phyloP scores from a whole-genome alignment of 37 sponge, comb jelly and placozoan species.

The Dysidea cf. avara region DNA sequence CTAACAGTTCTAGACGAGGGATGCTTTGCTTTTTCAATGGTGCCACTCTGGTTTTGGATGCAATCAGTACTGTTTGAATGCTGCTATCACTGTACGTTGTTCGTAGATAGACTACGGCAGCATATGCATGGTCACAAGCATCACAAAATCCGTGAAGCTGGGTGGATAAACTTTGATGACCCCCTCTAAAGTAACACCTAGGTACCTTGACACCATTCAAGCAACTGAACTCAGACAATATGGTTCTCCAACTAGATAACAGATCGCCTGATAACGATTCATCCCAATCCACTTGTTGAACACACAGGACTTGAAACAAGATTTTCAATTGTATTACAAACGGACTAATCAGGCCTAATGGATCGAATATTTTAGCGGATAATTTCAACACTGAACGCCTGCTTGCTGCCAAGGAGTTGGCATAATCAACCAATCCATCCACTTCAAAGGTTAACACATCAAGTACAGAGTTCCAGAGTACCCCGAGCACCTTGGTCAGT shows the following conservation, averaged over 20 bases:
- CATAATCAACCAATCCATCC: no score
- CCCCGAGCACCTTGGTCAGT: no score
- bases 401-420: no score
- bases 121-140: slow-evolving; percentile 20
- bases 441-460: no score
- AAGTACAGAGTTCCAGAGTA: no score
- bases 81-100: not conserved
- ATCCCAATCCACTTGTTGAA: no score
- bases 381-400: no score
- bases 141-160: slow-evolving; percentile 34
- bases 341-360: no score
- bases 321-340: no score
- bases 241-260: not conserved
- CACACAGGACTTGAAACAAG: not conserved
- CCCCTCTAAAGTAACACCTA: slow-evolving; percentile 7
- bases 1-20: slow-evolving; percentile 35
- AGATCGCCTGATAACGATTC: no score
- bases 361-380: no score
- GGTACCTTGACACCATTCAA: slow-evolving; percentile 1
- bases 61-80: not conserved
- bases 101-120: slow-evolving; percentile 22
- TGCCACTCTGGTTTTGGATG: slow-evolving; percentile 22
- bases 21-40: slow-evolving; percentile 15
- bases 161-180: not conserved
- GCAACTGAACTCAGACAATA: not conserved